Evolutionary conservation across 2,113 vertebrate genomes (phyloP).

Genomic region (Lepidothrix coronata): DNA sequence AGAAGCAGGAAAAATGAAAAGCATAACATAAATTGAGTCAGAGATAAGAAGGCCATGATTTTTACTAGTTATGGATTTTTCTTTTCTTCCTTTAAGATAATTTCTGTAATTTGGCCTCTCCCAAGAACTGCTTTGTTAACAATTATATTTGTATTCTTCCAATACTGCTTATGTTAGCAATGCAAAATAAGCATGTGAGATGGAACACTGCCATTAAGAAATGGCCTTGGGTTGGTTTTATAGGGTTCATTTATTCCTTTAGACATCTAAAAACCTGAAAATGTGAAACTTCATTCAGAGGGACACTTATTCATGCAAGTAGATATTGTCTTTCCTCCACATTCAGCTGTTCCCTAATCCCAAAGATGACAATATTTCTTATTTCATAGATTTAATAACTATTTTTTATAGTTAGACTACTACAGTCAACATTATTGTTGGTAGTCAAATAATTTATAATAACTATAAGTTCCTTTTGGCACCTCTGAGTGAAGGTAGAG

Average conservation of each 20-base stretch:
- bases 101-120: background rate
- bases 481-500: background rate
- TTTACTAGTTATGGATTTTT: background rate
- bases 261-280: background rate
- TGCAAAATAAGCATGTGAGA: background rate
- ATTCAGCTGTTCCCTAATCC: background rate
- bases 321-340: background rate
- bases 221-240: background rate
- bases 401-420: background rate
- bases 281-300: background rate
- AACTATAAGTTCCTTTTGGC: background rate
- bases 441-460: background rate
- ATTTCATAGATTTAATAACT: background rate
- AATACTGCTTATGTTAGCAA: background rate
- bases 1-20: background rate
- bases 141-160: background rate
- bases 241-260: background rate
- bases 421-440: background rate
- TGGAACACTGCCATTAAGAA: background rate
- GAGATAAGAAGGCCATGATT: background rate
- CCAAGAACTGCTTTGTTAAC: background rate
- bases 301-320: background rate
- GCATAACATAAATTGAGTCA: background rate
- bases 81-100: background rate
- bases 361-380: background rate